Percentiles rank a stretch among this genome's conserved stretches.
These are phyloP conservation scores for Limanda limanda DNA, from an alignment of 2,113 vertebrate species.

Conservation along the genomic window DNA sequence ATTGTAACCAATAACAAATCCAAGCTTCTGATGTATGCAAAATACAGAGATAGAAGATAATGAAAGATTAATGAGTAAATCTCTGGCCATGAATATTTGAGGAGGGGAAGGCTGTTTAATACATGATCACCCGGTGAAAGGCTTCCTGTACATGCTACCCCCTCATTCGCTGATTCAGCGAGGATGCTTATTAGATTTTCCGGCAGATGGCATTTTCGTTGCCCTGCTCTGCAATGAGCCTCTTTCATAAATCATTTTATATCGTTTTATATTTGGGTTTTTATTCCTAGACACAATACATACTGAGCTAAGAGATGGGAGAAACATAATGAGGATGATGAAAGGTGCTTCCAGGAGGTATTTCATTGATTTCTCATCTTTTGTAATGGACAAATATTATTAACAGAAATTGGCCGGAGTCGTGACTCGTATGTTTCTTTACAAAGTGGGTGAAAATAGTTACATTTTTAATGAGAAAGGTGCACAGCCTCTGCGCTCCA, in stretches of 20 bases:
- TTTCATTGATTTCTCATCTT: slow-evolving; percentile 15
- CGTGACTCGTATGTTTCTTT: slow-evolving; percentile 14
- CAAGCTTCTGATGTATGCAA: slow-evolving; percentile 67
- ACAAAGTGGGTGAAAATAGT: background rate
- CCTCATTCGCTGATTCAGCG: slow-evolving; percentile 54
- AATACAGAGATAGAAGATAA: slow-evolving; percentile 76
- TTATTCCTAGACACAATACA: slow-evolving; percentile 43
- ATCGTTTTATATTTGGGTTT: slow-evolving; percentile 60
- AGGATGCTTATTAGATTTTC: slow-evolving; percentile 71
- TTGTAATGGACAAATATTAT: background rate
- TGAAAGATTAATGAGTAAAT: slow-evolving; percentile 84
- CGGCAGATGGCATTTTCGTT: slow-evolving; percentile 74
- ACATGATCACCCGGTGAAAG: slow-evolving; percentile 75
- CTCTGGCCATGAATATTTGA: slow-evolving; percentile 83
- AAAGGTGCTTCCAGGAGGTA: slow-evolving; percentile 5
- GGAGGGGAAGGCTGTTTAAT: slow-evolving; percentile 81
- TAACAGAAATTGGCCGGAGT: slow-evolving; percentile 14
- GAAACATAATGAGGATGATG: slow-evolving; percentile 13
- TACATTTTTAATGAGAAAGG: slow-evolving; percentile 8
- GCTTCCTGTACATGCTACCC: slow-evolving; percentile 74
- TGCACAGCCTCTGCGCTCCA: background rate
- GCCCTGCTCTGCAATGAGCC: slow-evolving; percentile 57
- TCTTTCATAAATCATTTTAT: slow-evolving; percentile 71
- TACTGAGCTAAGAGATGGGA: background rate
- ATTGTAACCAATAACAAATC: slow-evolving; percentile 53